Base-by-base conservation (phyloP, 1,140 invertebrate species). In the Euura lappo region DNA sequence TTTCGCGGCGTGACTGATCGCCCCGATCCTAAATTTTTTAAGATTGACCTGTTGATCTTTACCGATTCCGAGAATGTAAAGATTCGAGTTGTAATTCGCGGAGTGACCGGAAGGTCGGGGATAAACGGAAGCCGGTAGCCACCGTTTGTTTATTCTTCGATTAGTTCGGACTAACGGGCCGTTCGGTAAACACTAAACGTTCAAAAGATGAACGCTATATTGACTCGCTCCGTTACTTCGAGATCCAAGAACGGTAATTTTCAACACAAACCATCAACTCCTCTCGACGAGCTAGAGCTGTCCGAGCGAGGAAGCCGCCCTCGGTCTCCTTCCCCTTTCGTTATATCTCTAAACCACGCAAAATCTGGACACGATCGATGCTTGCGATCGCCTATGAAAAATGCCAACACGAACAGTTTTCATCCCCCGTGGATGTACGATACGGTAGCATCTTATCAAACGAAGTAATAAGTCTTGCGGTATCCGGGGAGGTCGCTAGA, bases 401-500 rank as follows among this genome's bases (percentile, higher is more conserved):
- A n/a, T 60, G 51, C 51, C 51, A 60, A 60, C 13, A 60, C 28
- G 28, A 28, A 28, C 28, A 28, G 28, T 28, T 28, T 28, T 28
- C 28, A 28, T 28, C 28, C 28, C 28, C 28, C 28, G 28, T 28
- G 28, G 28, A 1, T 28, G 28, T 28, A 28, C 28, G 28, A 28
- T 28, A 28, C 28, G 28, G 28, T 28, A 28, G 28, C 13, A 60
- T 60, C 51, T 60, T 60, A 60, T 6, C 51, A 60, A 60, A 60
- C 51, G 51, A 60, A 60, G 51, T 60, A 60, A 60, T 60, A 60
- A 60, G 51, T 60, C 51, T 60, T 60, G 51, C 66, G 45, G 71
- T 10, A 72, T 65, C 43, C 47, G 71, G 71, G 65, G 65, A 46
- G 44, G 71, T 68, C 65, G 74, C 51, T 60, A 76, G 73, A 78